A percentile compares a stretch with the other conserved stretches of the same genome.
phyloP scores from a whole-genome alignment of 1,140 invertebrate genomes.

The Nymphalis io region DNA sequence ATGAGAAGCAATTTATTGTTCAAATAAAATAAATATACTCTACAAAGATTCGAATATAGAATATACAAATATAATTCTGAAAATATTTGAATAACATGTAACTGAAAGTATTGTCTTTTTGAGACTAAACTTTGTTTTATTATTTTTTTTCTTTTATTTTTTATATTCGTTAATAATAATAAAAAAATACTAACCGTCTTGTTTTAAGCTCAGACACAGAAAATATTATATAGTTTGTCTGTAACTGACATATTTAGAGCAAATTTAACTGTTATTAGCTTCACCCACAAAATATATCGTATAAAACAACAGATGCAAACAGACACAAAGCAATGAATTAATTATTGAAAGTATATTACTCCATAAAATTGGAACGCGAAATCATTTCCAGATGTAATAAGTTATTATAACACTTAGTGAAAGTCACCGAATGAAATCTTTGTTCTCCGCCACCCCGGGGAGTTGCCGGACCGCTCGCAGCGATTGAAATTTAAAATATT shows the following conservation, averaged over 20 bases:
- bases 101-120: no score
- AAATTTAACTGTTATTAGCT: no score
- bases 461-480: constrained; percentile 71
- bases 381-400: constrained; percentile 49
- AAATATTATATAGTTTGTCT: no score
- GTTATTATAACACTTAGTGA: constrained; percentile 73
- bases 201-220: no score
- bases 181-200: no score
- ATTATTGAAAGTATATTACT: background rate
- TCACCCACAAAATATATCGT: background rate
- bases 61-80: no score
- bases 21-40: background rate
- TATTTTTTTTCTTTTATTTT: no score
- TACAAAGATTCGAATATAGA: no score
- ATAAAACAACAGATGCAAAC: background rate
- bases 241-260: no score
- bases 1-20: background rate
- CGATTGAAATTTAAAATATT: constrained; percentile 82
- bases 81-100: no score
- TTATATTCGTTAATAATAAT: no score
- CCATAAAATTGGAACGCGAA: constrained; percentile 21
- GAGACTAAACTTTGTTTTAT: no score
- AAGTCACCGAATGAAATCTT: constrained; percentile 75
- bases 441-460: constrained; percentile 66
- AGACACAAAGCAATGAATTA: background rate